These are phyloP conservation scores for Maylandia zebra DNA, from an alignment of 2,113 vertebrate genomes.

Conservation along the genomic window DNA sequence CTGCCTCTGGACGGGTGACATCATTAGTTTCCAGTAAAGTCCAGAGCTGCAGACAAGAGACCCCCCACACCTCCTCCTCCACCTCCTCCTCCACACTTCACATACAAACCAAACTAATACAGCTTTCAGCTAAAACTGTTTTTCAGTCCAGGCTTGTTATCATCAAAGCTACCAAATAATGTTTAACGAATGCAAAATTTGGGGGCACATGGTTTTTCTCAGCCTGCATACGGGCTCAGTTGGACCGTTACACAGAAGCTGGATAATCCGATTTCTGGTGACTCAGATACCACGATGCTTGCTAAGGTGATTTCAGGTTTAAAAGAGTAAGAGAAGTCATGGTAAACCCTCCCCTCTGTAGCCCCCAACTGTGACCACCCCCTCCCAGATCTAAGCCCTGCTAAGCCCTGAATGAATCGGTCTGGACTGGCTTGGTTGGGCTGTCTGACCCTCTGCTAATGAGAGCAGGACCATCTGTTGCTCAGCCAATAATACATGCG, in stretches of 20 bases:
- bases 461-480: constrained; percentile 60
- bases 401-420: constrained; percentile 55
- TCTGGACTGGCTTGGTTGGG: constrained; percentile 48
- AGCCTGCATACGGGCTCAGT: background rate
- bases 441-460: constrained; percentile 58
- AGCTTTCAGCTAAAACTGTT: background rate
- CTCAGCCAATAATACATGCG: background rate
- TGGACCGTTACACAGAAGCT: background rate
- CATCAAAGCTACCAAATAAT: background rate
- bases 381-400: constrained; percentile 40
- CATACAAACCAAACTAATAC: background rate
- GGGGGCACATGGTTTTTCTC: background rate
- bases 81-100: background rate
- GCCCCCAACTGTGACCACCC: constrained; percentile 13
- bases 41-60: constrained; percentile 12
- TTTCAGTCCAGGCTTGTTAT: background rate
- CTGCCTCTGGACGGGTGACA: constrained; percentile 50
- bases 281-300: background rate
- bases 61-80: constrained; percentile 6
- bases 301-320: constrained; percentile 22
- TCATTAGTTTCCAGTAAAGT: constrained; percentile 67
- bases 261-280: constrained; percentile 21
- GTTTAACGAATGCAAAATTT: background rate
- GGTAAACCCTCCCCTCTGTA: background rate
- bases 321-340: background rate